Evolutionary conservation across 2,113 vertebrate genomes (phyloP).

Genomic region (Suricata suricatta): DNA sequence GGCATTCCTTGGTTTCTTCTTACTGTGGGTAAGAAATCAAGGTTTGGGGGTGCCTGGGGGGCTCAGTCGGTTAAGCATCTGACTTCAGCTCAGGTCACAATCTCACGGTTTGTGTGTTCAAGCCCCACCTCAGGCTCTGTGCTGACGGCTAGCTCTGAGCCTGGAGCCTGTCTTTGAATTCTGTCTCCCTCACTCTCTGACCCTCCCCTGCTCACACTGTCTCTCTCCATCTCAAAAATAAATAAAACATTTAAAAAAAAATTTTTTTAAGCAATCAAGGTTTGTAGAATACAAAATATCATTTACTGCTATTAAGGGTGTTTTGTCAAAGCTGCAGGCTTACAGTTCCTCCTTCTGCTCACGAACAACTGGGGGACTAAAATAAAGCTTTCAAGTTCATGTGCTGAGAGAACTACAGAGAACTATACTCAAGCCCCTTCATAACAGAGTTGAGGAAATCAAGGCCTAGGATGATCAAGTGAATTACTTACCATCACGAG

Average conservation of each 20-base stretch:
- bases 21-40: background rate
- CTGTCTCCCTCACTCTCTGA: no score
- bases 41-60: no score
- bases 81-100: no score
- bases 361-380: background rate
- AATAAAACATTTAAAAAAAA: no score
- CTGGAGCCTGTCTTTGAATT: no score
- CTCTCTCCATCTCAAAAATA: no score
- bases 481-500: background rate
- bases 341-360: background rate
- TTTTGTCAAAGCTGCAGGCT: background rate
- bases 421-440: background rate
- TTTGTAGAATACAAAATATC: background rate
- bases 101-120: no score
- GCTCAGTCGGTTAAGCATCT: no score
- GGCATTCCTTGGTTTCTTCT: background rate
- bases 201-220: no score
- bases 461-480: background rate
- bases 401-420: background rate
- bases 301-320: background rate
- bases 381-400: background rate
- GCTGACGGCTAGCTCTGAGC: no score
- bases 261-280: background rate
- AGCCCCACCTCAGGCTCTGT: no score
- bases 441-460: background rate